Base-by-base conservation (phyloP, 2,797 vertebrate species). In the Phoxinus dragarum region DNA sequence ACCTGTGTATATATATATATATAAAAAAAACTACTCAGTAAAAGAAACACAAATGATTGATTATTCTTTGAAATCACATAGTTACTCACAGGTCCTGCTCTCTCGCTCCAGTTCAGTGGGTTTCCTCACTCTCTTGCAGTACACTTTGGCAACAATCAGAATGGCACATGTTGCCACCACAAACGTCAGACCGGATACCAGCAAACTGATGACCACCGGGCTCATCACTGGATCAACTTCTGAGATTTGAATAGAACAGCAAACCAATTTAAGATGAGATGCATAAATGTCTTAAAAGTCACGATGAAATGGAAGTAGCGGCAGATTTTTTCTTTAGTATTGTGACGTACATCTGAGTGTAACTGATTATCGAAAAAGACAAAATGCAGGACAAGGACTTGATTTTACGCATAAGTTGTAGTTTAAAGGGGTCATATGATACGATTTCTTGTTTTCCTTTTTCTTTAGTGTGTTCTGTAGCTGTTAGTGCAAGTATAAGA, bases 181-280 rank as follows among this genome's bases (percentile, higher is more conserved):
- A 83, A 96, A 94, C 0, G 93, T 95, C 83, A 96, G 84, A 73
- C 91, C 92, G 3, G 95, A 96, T 80, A 94, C 94, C 17, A 96
- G 90, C 94, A 95, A 95, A 90, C 95, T 96, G 90, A 96, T 94
- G 89, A 93, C 91, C 91, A 95, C 92, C 12, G 95, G 95, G 83
- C 94, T 96, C 84, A 96, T 86, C 9, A 95, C 34, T 2, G 94
- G 94, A 64, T 95, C 94, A 31, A 94, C 80, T 66, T 85, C 76
- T 86, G 68, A 56, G 16, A 84, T 56, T 49, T 34, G 1, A 36
- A 80, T 61, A 52, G 27, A 42, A 61, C 0, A 71, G 56, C 31
- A 54, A 31, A 81, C 21, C 10, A 40, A 56, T n/a, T 27, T 36
- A 17, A 61, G 5, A 3, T 64, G 21, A 61, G 38, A 64, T 79